Evolutionary conservation across 1,140 invertebrate genomes (phyloP).

Genomic region (Mactra quadrangularis): DNA sequence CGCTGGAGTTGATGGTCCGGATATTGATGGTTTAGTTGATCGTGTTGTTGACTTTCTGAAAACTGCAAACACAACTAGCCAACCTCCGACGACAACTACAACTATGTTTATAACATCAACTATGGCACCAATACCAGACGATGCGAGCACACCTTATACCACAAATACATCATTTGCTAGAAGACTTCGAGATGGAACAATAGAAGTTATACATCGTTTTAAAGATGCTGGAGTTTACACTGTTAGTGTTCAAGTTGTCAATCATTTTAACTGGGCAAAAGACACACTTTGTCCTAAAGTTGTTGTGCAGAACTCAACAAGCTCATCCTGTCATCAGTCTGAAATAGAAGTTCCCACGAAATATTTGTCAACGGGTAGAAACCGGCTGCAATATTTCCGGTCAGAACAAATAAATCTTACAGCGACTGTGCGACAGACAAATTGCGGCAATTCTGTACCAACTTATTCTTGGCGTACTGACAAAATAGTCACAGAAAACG

Average conservation of each 20-base stretch:
- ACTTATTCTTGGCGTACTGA: conserved; percentile 74
- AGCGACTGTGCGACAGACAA: conserved; percentile 45
- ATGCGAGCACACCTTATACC: background rate
- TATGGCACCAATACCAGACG: conserved; percentile 22
- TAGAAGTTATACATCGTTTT: conserved; percentile 73
- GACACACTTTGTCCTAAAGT: conserved; percentile 75
- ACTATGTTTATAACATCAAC: conserved; percentile 33
- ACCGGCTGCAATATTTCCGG: conserved; percentile 65
- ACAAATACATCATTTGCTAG: conserved; percentile 34
- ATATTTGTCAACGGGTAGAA: conserved; percentile 32
- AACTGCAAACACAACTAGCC: conserved; percentile 10
- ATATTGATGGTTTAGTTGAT: background rate
- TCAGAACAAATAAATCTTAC: conserved; percentile 70
- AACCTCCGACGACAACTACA: conserved; percentile 32
- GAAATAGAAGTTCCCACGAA: conserved; percentile 1
- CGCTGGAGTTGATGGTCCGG: background rate
- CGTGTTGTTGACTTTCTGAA: background rate
- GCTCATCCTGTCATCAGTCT: conserved; percentile 23
- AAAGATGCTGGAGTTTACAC: conserved; percentile 65
- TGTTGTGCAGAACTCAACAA: conserved; percentile 64
- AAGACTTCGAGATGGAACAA: conserved; percentile 41
- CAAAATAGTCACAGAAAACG: conserved; percentile 56
- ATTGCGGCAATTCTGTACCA: conserved; percentile 55
- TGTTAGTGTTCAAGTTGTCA: conserved; percentile 71
- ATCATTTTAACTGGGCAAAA: conserved; percentile 70